Conservation (phyloP, 2,113 vertebrate species). For the Amphiprion ocellaris region DNA sequence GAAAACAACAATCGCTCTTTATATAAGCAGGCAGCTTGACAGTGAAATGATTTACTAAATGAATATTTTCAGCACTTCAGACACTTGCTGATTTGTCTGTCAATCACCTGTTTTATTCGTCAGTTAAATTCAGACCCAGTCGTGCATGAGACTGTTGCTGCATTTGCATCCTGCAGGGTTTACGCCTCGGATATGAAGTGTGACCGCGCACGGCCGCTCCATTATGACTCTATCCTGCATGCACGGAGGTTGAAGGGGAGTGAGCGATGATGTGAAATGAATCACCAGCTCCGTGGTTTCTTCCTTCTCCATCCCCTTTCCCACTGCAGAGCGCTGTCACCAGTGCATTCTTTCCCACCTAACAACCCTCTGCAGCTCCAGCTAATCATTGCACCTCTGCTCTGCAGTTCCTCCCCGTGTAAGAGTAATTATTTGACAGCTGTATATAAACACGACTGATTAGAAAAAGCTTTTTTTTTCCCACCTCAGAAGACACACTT, state of each 20-base stretch:
- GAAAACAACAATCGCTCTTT: too few species aligned
- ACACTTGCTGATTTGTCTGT: not conserved
- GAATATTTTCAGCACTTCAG: too few species aligned
- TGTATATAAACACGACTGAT: conserved; percentile 5
- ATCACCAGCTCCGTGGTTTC: conserved; percentile 31
- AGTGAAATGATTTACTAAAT: too few species aligned
- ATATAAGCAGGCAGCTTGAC: too few species aligned
- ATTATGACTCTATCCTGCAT: not conserved
- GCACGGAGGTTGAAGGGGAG: conserved; percentile 25
- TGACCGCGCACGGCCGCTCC: not conserved
- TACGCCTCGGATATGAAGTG: not conserved
- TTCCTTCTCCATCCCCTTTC: conserved; percentile 13
- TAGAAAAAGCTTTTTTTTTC: not conserved
- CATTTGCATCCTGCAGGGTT: not conserved
- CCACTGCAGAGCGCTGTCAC: conserved; percentile 14
- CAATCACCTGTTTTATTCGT: not conserved
- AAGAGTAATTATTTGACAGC: conserved; percentile 17
- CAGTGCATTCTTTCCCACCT: conserved; percentile 37
- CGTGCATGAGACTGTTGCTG: not conserved
- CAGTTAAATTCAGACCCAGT: not conserved
- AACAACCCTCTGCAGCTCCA: conserved; percentile 39
- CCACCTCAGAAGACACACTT: not conserved
- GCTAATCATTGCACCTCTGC: conserved; percentile 45
- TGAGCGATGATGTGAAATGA: conserved; percentile 35
- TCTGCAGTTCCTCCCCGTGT: conserved; percentile 5